These are phyloP conservation scores for Alectura lathami DNA, from an alignment of 2,113 vertebrate species.

Conservation along the genomic window DNA sequence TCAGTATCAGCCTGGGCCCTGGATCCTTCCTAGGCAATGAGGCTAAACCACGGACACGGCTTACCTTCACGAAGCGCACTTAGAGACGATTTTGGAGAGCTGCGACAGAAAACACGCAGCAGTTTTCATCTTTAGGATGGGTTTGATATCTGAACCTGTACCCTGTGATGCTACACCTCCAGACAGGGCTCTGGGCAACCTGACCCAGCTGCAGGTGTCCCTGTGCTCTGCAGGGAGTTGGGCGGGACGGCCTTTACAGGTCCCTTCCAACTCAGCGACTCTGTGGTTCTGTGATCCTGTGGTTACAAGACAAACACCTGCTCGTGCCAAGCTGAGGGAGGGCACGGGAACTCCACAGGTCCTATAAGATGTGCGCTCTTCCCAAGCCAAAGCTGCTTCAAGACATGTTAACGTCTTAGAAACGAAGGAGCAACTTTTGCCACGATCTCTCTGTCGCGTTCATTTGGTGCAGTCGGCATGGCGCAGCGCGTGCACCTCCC, in stretches of 20 bases:
- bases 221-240: too few relatives aligned
- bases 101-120: background rate
- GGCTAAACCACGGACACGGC: background rate
- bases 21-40: background rate
- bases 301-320: background rate
- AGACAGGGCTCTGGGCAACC: too few relatives aligned
- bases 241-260: too few relatives aligned
- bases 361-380: background rate
- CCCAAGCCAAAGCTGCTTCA: background rate
- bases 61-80: background rate
- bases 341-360: background rate
- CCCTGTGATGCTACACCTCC: background rate
- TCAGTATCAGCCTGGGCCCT: background rate
- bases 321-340: background rate
- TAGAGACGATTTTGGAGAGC: background rate
- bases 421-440: background rate
- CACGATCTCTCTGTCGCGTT: background rate
- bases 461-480: too few relatives aligned
- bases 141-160: background rate
- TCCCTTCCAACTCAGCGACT: too few relatives aligned
- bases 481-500: rapidly evolving
- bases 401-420: background rate
- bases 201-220: too few relatives aligned
- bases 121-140: background rate
- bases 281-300: too few relatives aligned